A percentile compares a stretch with the other conserved stretches of the same genome.
Conservation (phyloP, 2,113 vertebrate genomes). For the Tamias sibiricus region DNA sequence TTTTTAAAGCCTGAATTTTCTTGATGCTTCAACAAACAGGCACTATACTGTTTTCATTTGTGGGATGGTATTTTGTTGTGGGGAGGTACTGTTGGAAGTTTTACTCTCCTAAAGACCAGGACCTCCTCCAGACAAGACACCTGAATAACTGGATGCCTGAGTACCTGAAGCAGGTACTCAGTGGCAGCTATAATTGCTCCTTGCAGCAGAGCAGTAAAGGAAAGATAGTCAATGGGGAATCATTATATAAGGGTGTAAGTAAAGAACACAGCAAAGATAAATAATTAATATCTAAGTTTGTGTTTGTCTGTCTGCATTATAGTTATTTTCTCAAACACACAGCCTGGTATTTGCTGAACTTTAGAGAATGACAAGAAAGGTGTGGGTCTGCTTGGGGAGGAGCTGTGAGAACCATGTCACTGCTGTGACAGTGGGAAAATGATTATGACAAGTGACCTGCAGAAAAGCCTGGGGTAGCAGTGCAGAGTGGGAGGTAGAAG, state of each 20-base stretch:
- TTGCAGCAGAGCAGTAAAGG: not conserved
- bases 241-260: not conserved
- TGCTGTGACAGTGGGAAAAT: no score
- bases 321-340: not conserved
- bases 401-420: not conserved
- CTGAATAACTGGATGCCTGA: not conserved
- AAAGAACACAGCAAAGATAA: not conserved
- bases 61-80: not conserved
- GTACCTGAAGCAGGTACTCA: not conserved
- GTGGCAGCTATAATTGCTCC: not conserved
- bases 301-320: not conserved
- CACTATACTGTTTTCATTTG: not conserved
- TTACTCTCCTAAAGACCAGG: not conserved
- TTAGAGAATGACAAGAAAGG: not conserved
- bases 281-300: not conserved
- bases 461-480: not conserved
- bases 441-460: not conserved
- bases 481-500: not conserved
- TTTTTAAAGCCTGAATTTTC: not conserved
- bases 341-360: not conserved
- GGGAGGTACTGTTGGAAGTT: accelerated
- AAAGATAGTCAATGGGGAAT: not conserved
- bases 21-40: not conserved
- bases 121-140: not conserved
- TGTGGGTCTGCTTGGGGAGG: not conserved